These are phyloP conservation scores for Apis laboriosa DNA, from an alignment of 1,140 invertebrate species.

Conservation along the genomic window DNA sequence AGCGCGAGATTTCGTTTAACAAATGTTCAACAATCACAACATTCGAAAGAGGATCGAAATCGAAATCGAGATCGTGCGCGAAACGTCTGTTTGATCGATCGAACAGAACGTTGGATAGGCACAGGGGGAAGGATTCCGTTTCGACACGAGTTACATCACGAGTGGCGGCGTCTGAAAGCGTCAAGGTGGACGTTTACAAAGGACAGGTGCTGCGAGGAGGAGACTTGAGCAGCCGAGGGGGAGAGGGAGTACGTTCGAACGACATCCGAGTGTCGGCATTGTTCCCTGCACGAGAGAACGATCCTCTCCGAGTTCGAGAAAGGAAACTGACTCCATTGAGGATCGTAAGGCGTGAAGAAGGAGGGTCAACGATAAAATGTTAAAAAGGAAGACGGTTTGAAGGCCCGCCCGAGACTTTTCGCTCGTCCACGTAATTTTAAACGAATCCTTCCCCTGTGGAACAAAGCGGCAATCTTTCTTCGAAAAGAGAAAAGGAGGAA, in stretches of 20 bases:
- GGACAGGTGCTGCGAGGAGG: too few relatives aligned
- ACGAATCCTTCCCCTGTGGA: background rate
- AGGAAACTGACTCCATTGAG: conserved; percentile 15
- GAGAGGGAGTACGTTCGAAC: conserved; percentile 2
- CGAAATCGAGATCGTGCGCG: background rate
- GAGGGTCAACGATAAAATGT: conserved; percentile 12
- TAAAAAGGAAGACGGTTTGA: background rate
- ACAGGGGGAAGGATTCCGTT: background rate
- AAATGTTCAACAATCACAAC: background rate
- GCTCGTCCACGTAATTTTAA: background rate
- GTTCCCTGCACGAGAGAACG: background rate
- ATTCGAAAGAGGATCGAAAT: too few relatives aligned
- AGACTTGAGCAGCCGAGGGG: background rate
- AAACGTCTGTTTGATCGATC: background rate
- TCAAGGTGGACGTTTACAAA: background rate
- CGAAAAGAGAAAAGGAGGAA: background rate
- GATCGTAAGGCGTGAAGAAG: background rate
- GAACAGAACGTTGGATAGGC: too few relatives aligned
- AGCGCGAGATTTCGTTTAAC: background rate
- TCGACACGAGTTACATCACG: background rate
- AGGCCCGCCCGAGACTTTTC: conserved; percentile 3
- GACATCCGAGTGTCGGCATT: background rate
- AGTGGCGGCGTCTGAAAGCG: background rate
- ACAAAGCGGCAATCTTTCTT: background rate
- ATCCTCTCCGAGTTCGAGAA: background rate